Percentiles rank a stretch among this genome's conserved stretches.
Conservation (phyloP, 2,797 vertebrate species). For the Phylloscopus collybita region DNA sequence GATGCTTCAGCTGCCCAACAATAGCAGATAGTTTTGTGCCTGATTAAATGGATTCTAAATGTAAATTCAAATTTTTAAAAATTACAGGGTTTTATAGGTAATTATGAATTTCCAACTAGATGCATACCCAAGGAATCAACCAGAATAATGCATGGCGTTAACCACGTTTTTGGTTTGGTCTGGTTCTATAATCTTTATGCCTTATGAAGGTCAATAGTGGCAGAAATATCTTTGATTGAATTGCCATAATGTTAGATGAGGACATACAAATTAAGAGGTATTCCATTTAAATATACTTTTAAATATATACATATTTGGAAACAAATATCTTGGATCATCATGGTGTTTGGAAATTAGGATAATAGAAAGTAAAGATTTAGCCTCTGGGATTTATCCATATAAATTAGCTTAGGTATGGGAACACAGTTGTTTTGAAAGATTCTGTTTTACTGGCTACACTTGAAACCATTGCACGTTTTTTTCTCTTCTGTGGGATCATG, state of each 20-base stretch:
- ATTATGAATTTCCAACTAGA: background rate
- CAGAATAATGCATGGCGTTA: background rate
- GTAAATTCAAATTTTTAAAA: background rate
- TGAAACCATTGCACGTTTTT: background rate
- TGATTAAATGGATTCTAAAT: background rate
- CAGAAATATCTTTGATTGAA: conserved; percentile 33
- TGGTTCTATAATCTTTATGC: background rate
- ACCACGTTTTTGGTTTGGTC: background rate
- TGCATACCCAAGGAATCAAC: background rate
- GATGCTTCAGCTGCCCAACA: background rate
- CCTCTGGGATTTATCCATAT: background rate
- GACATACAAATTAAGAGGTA: conserved; percentile 41
- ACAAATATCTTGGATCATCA: conserved; percentile 36
- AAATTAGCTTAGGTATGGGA: conserved; percentile 8
- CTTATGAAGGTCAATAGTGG: conserved; percentile 30
- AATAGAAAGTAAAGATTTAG: conserved; percentile 18
- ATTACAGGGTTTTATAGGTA: background rate
- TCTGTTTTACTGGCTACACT: background rate
- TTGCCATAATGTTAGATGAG: conserved; percentile 15
- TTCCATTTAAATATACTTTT: conserved; percentile 16
- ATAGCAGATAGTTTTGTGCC: background rate
- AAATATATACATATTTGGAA: conserved; percentile 24
- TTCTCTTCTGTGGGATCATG: background rate
- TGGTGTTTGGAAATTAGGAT: conserved; percentile 37
- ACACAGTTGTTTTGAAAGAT: background rate